Percentiles rank a stretch among this genome's conserved stretches.
Evolutionary conservation across 2,113 vertebrate species (phyloP).

Genomic region (Peromyscus leucopus): DNA sequence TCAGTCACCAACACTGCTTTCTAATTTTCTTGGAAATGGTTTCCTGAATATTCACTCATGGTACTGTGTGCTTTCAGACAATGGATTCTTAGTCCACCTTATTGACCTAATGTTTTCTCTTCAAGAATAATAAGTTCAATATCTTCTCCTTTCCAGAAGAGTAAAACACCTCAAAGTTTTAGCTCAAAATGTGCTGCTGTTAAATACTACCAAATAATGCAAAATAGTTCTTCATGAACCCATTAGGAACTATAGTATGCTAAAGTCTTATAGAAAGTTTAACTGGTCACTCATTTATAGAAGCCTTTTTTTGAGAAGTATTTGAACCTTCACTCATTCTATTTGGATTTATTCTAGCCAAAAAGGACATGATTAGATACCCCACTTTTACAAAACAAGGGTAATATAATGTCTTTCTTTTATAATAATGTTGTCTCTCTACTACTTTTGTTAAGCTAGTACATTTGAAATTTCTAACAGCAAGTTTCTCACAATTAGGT

Average conservation of each 20-base stretch:
- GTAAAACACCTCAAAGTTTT: neutral
- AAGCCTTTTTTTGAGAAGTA: constrained; percentile 13
- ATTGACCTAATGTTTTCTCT: constrained; percentile 38
- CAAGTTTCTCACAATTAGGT: constrained; percentile 12
- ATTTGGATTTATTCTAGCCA: neutral
- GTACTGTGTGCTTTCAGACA: constrained; percentile 58
- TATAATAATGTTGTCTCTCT: neutral
- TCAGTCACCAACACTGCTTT: constrained; percentile 15
- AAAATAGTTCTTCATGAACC: constrained; percentile 49
- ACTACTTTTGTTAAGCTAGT: neutral
- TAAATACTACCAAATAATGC: constrained; percentile 49
- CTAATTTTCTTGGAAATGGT: constrained; percentile 60
- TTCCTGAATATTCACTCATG: constrained; percentile 58
- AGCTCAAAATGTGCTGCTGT: constrained; percentile 21
- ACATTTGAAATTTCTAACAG: constrained; percentile 37
- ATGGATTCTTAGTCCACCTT: constrained; percentile 19
- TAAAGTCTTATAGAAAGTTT: constrained; percentile 56
- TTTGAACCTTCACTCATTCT: constrained; percentile 32
- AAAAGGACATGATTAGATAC: neutral
- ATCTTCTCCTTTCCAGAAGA: constrained; percentile 9
- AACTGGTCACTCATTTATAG: constrained; percentile 25
- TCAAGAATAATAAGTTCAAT: constrained; percentile 34
- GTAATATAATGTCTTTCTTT: neutral
- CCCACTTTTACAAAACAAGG: constrained; percentile 41
- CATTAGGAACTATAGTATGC: constrained; percentile 26